Evolutionary conservation across 2,113 vertebrate species (phyloP), one percentile per base, ranked within the genome.

Genomic region (Coryphaenoides rupestris): DNA sequence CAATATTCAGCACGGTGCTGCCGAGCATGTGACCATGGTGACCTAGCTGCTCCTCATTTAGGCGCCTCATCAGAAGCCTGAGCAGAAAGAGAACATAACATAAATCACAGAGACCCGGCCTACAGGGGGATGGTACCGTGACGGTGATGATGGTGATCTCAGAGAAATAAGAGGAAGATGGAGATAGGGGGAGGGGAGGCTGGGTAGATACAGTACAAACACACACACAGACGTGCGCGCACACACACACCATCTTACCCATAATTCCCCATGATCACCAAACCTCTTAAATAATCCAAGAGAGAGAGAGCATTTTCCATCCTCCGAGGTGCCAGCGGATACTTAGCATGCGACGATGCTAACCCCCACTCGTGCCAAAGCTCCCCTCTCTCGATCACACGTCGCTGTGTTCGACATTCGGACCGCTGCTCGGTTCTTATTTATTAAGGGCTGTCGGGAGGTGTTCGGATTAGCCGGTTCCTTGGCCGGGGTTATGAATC

Each of bases 391-490:
- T 5, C 47, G 19, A 63, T 61, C 52, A 50, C 19, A 33, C 17
- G 0, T 3, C 17, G 61, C 13, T 40, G 64, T 64, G 77, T 68
- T 70, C 60, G 63, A 68, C 76, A 84, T 79, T 78, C 64, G 60
- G 50, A 50, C 58, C 60, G 52, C 57, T 76, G 61, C 74, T 55
- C 65, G 49, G 55, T 16, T 65, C 56, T 57, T 40, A 63, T 83
- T 76, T 77, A 75, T 82, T 69, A 72, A 59, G 46, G 62, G 56
- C 22, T 21, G 74, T 82, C 72, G 69, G 52, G 74, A 62, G 47
- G 67, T 65, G 65, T 76, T 71, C 62, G 65, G 62, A 76, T 77
- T 69, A 66, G 63, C 68, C 71, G 70, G 60, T 60, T 75, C 33
- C 63, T 58, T 54, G 45, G 66, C 69, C 65, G 79, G 65, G 74